phyloP scores from a whole-genome alignment of 2,797 vertebrate genomes.

The Synaphobranchus kaupii region DNA sequence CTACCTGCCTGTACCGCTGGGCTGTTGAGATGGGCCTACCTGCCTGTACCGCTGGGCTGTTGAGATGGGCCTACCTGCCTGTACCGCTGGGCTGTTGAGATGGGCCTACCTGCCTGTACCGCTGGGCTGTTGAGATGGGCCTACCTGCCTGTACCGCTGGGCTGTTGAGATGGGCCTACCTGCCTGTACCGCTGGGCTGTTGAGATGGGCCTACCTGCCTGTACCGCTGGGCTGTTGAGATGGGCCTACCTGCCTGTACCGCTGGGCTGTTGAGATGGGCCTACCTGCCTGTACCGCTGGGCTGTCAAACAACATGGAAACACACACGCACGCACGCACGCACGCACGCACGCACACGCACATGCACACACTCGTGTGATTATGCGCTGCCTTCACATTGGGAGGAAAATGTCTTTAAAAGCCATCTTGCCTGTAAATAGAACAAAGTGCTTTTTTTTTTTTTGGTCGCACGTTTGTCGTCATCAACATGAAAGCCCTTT shows the following conservation, averaged over 20 bases:
- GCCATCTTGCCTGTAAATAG: conserved; percentile 69
- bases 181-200: conserved; percentile 18
- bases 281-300: conserved; percentile 10
- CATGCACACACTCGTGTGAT: neutral
- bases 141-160: conserved; percentile 10
- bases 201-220: neutral
- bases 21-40: conserved; percentile 10
- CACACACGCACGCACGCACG: neutral
- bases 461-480: neutral
- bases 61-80: neutral
- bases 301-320: conserved; percentile 18
- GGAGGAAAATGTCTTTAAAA: conserved; percentile 62
- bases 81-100: conserved; percentile 20
- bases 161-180: conserved; percentile 10
- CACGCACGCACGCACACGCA: neutral
- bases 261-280: neutral
- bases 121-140: conserved; percentile 22
- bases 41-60: conserved; percentile 18
- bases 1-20: conserved; percentile 10
- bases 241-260: conserved; percentile 3
- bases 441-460: conserved; percentile 38
- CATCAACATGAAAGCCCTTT: neutral
- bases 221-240: conserved; percentile 20
- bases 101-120: conserved; percentile 3
- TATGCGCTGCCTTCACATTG: conserved; percentile 21